These are phyloP conservation scores for Diarsia rubi DNA, from an alignment of 2,888 invertebrate genomes.

Conservation along the genomic window DNA sequence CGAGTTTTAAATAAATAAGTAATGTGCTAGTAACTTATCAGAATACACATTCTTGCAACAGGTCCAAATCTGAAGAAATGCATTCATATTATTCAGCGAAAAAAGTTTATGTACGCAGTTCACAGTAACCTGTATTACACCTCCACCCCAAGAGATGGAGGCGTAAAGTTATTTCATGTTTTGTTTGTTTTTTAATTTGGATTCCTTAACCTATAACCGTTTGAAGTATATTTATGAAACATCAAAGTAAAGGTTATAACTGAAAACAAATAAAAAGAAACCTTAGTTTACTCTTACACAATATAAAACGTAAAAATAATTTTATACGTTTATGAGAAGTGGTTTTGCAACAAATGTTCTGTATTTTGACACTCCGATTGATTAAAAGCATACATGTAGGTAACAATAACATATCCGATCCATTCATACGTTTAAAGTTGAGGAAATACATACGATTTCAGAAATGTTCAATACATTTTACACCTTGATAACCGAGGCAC, in stretches of 20 bases:
- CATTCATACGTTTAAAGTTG: conserved; percentile 16
- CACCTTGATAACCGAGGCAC: neutral
- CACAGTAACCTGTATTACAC: neutral
- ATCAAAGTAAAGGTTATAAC: conserved; percentile 19
- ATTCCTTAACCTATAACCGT: neutral
- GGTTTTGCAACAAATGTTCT: conserved; percentile 20
- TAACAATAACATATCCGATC: conserved; percentile 10
- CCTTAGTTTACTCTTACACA: conserved; percentile 12
- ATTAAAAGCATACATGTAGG: conserved; percentile 33
- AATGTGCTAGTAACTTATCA: neutral
- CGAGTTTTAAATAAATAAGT: neutral
- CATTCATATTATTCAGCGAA: neutral
- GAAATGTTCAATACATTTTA: neutral
- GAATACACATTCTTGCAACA: neutral
- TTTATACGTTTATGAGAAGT: conserved; percentile 11
- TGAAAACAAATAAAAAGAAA: conserved; percentile 29
- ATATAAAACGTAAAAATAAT: conserved; percentile 36
- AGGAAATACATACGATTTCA: conserved; percentile 13
- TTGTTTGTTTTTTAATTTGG: neutral
- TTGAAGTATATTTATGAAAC: neutral
- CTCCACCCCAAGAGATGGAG: neutral
- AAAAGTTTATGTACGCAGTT: neutral
- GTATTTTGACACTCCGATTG: conserved; percentile 43
- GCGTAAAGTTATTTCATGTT: conserved; percentile 1
- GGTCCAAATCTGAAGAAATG: conserved; percentile 3